phyloP scores from a whole-genome alignment of 2,113 vertebrate species.

The Melanotaenia duboulayi region DNA sequence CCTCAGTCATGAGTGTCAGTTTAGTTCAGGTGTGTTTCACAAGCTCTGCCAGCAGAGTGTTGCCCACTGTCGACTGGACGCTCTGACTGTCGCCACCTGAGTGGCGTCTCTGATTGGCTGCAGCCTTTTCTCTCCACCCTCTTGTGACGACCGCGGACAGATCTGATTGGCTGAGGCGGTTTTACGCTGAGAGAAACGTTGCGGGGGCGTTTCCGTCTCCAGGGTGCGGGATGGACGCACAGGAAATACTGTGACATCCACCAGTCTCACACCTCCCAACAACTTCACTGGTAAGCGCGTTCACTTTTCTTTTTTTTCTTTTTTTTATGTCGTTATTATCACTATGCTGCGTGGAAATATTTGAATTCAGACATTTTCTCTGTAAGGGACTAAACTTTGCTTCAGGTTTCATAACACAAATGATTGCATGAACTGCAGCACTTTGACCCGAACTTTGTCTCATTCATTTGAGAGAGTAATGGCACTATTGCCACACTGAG shows the following conservation, averaged over 20 bases:
- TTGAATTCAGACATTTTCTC: background rate
- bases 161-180: constrained; percentile 68
- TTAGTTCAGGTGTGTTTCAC: constrained; percentile 38
- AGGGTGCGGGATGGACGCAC: background rate
- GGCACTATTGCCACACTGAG: background rate
- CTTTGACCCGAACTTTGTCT: constrained; percentile 32
- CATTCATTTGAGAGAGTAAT: background rate
- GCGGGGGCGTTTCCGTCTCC: constrained; percentile 44
- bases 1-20: background rate
- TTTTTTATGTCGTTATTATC: background rate
- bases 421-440: background rate
- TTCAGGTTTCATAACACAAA: background rate
- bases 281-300: constrained; percentile 53
- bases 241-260: rapidly evolving
- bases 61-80: background rate
- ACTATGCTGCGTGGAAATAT: background rate
- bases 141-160: constrained; percentile 67
- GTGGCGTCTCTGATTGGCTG: constrained; percentile 59
- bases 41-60: background rate
- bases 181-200: background rate
- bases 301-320: background rate
- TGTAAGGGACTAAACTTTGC: background rate
- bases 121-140: constrained; percentile 54
- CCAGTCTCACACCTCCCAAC: background rate
- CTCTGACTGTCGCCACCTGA: constrained; percentile 41